Evolutionary conservation across 2,797 vertebrate species (phyloP).

Genomic region (Falco biarmicus): DNA sequence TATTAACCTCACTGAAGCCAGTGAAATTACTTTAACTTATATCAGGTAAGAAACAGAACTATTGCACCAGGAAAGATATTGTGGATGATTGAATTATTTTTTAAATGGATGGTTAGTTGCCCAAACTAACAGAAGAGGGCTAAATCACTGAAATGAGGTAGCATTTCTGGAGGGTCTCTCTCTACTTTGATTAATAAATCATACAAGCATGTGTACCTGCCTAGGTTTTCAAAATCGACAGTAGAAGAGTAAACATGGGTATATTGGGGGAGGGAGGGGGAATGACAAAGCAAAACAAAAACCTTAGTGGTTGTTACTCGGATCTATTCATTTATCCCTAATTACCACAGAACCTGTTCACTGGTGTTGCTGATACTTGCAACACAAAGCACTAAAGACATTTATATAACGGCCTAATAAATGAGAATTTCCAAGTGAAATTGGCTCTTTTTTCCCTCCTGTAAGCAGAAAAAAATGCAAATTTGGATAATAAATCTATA

Average conservation of each 20-base stretch:
- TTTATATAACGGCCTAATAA: slow-evolving; percentile 45
- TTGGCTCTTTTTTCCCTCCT: not conserved
- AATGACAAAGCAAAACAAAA: not conserved
- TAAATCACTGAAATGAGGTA: not conserved
- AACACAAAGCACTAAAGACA: slow-evolving; percentile 10
- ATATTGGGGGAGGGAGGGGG: not conserved
- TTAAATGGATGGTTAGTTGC: not conserved
- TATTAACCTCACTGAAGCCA: not conserved
- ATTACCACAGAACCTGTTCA: not conserved
- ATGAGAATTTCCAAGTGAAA: slow-evolving; percentile 16
- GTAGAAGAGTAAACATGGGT: not conserved
- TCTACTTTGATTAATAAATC: not conserved
- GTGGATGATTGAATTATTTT: not conserved
- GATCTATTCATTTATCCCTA: not conserved
- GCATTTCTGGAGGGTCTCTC: not conserved
- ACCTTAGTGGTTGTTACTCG: not conserved
- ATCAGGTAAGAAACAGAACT: not conserved
- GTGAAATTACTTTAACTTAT: not conserved
- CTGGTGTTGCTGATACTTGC: not conserved
- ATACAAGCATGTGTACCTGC: not conserved
- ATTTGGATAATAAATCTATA: slow-evolving; percentile 56
- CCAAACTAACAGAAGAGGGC: not conserved
- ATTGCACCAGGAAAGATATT: not conserved
- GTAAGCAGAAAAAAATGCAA: slow-evolving; percentile 62
- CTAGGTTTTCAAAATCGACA: not conserved